A percentile compares a stretch with the other conserved stretches of the same genome.
These are phyloP conservation scores for Anneissia japonica DNA, from an alignment of 35 echinoderm and acorn worm species.

Conservation along the genomic window DNA sequence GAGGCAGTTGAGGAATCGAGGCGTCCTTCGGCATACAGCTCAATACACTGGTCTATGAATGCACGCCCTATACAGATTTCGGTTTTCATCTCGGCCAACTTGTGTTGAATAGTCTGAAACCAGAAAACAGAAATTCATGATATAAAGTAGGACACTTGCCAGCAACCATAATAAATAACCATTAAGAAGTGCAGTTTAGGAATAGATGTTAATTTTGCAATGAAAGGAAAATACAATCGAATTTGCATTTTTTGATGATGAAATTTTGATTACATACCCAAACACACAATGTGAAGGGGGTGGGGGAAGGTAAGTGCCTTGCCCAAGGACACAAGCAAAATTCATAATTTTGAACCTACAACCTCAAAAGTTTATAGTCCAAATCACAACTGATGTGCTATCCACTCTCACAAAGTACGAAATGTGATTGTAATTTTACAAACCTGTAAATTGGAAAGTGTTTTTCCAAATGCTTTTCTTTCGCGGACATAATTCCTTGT, in stretches of 20 bases:
- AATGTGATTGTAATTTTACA: not conserved
- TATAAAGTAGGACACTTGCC: too few species aligned
- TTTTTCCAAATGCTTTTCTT: conserved; percentile 76
- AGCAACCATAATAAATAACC: too few species aligned
- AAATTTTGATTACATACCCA: too few species aligned
- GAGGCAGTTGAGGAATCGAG: conserved; percentile 58
- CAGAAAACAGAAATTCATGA: not conserved
- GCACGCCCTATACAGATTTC: conserved; percentile 55
- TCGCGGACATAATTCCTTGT: conserved; percentile 67
- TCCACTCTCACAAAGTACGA: not conserved
- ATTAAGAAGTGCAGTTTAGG: too few species aligned
- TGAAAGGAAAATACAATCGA: too few species aligned
- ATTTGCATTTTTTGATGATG: too few species aligned
- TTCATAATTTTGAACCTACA: not conserved
- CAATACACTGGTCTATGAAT: conserved; percentile 55
- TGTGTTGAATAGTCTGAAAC: conserved; percentile 63
- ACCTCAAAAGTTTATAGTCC: not conserved
- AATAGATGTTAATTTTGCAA: too few species aligned
- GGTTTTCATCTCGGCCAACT: conserved; percentile 65
- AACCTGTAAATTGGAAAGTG: conserved; percentile 72
- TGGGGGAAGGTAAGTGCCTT: not conserved
- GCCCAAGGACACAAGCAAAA: too few species aligned
- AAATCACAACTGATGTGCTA: not conserved
- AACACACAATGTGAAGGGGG: not conserved
- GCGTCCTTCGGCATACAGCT: conserved; percentile 7